These are phyloP conservation scores for Sapayoa aenigma DNA, from an alignment of 2,113 vertebrate genomes.

Conservation along the genomic window DNA sequence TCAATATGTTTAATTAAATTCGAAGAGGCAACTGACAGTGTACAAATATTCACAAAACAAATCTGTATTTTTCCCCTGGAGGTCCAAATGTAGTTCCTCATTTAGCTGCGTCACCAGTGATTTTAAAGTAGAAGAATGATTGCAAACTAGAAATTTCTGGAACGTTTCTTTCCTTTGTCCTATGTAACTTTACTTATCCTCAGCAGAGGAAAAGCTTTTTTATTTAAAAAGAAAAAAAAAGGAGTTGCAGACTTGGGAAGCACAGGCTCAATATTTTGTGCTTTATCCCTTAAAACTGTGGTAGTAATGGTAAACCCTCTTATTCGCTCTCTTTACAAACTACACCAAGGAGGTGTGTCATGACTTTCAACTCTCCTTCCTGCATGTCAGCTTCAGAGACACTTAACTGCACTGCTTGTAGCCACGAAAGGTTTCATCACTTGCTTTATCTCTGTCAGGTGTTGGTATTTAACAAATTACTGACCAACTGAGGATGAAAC, in stretches of 20 bases:
- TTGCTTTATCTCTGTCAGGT: not conserved
- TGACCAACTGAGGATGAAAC: not conserved
- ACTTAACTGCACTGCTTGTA: not conserved
- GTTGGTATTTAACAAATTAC: not conserved
- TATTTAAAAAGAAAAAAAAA: not conserved
- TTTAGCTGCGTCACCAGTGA: not conserved
- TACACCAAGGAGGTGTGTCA: not conserved
- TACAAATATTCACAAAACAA: not conserved
- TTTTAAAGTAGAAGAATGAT: not conserved
- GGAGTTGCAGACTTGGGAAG: not conserved
- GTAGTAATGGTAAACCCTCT: not conserved
- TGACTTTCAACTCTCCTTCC: not conserved
- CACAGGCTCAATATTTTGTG: not conserved
- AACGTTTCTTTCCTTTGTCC: not conserved
- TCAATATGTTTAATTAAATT: not conserved
- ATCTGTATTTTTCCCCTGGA: not conserved
- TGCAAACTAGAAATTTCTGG: slow-evolving; percentile 41
- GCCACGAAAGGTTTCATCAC: not conserved
- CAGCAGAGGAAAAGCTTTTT: not conserved
- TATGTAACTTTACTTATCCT: not conserved
- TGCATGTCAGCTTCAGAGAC: not conserved
- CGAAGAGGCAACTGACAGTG: not conserved
- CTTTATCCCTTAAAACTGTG: not conserved
- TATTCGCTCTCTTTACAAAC: not conserved
- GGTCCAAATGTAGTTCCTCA: not conserved